Evolutionary conservation across 2,888 invertebrate species (phyloP), one percentile per base, ranked within the genome.

Genomic region (Carcina quercana): DNA sequence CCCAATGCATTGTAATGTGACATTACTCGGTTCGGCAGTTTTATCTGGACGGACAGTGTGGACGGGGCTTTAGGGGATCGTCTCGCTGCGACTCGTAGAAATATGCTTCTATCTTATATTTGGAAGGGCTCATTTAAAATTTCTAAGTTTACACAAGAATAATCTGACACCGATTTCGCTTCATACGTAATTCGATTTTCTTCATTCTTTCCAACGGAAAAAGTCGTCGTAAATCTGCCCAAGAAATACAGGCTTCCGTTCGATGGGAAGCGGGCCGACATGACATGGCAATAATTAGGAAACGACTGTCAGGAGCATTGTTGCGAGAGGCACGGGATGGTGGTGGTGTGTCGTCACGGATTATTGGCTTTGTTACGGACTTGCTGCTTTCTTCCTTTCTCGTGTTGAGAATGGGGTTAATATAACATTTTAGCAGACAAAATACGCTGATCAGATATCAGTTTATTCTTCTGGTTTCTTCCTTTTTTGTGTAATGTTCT

Each of bases 1-100:
- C 55, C 61, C 70, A 71, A 72, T 73, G 74, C 74, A 73, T 73
- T 73, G 71, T 74, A 73, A 74, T 74, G 69, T 48, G 61, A 57
- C 61, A 68, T 70, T 66, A 66, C 52, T 54, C 59, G 64, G 59
- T 61, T 46, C 47, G 54, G 49, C 61, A 56, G 65, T 59, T 47
- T 45, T 46, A 44, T 47, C 36, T 59, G 53, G 38, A 34, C 28
- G 34, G 47, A 29, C 50, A 53, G 54, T 57, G 52, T 50, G 47
- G 50, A 59, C 50, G 45, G 42, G 36, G 40, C 58, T 53, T 62
- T 47, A 42, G 56, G 49, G 53, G 51, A 26, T 22, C 13, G 17
- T 21, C 17, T 21, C n/a, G n/a, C n/a, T n/a, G n/a, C n/a, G n/a
- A n/a, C 27, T 21, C 8, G 19, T 4, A 21, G 15, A 19, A n/a